Conservation (phyloP, 1,140 invertebrate genomes). For the Ceratitis capitata region DNA sequence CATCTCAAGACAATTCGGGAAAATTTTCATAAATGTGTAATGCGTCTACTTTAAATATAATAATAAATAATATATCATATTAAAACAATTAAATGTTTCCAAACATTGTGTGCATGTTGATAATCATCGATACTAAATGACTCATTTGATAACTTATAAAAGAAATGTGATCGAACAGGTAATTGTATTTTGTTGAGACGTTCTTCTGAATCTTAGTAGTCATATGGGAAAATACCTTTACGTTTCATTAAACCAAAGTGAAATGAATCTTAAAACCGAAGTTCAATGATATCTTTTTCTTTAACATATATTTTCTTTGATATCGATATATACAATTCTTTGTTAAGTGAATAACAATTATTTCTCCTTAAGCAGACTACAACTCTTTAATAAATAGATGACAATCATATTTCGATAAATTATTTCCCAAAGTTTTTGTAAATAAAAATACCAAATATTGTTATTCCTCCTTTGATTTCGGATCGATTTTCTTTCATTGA, state of each 20-base stretch:
- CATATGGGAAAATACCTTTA: too few relatives aligned
- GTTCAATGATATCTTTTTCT: too few relatives aligned
- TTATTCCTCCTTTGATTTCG: too few relatives aligned
- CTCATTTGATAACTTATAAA: conserved; percentile 53
- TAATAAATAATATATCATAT: conserved; percentile 64
- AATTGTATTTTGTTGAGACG: conserved; percentile 48
- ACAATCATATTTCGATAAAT: too few relatives aligned
- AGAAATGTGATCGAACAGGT: conserved; percentile 59
- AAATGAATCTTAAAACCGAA: conserved; percentile 59
- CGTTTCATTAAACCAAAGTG: too few relatives aligned
- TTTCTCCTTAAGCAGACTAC: conserved; percentile 48
- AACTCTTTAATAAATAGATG: conserved; percentile 61
- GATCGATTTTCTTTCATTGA: too few relatives aligned
- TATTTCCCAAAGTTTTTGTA: too few relatives aligned
- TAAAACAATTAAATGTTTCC: conserved; percentile 62
- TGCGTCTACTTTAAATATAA: conserved; percentile 66
- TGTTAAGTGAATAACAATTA: conserved; percentile 61
- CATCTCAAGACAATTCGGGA: conserved; percentile 62
- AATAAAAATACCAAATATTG: too few relatives aligned
- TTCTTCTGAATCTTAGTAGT: too few relatives aligned
- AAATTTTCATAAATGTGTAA: conserved; percentile 61
- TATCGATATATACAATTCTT: too few relatives aligned
- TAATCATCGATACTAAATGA: conserved; percentile 59
- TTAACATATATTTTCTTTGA: too few relatives aligned
- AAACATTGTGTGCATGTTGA: conserved; percentile 63